Evolutionary conservation across 1,140 invertebrate genomes (phyloP), one percentile per base, ranked within the genome.

Genomic region (Trichonephila clavipes): DNA sequence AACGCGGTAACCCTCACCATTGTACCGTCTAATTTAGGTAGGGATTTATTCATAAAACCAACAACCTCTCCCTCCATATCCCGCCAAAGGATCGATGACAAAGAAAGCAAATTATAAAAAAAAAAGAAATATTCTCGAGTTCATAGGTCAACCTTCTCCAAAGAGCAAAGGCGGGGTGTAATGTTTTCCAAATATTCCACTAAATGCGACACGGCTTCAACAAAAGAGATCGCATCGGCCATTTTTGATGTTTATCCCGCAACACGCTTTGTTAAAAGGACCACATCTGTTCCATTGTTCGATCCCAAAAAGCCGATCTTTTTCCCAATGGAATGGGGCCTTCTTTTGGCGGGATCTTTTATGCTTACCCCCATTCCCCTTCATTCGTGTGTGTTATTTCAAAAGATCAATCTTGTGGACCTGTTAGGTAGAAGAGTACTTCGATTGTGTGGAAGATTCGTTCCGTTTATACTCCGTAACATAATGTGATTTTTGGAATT

Each of bases 121-220:
- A 58, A 19, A 61, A n/a, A 58, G 58, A 1, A 59, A 83, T 8
- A 83, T 5, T 3, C 85, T 12, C 16, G 34, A 58, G 89, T 40
- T 91, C 89, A 91, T n/a, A 91, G 89, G 89, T 91, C 61, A 69
- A 69, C 4, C 12, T 82, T 24, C 21, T 59, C 10, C 0, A 91
- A 64, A 82, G 51, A 77, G 88, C 69, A 58, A 69, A 61, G 89
- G 77, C 24, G 61, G 28, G 19, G 40, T 40, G 69, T 81, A 90
- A 90, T 90, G 88, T 90, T 90, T 90, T 90, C 88, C 72, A 90
- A 90, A 90, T 90, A 90, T 40, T 90, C 69, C 69, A 81, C 88
- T 64, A 44, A 83, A 83, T 83, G 21, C 59, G 59, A 91, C 89
- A 91, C 89, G 89, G 59, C 34, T 88, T 21, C 12, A 62, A 91